Percentiles rank a stretch among this genome's conserved stretches.
phyloP scores from a whole-genome alignment of 2,888 invertebrate species.

The Morpho helenor region DNA sequence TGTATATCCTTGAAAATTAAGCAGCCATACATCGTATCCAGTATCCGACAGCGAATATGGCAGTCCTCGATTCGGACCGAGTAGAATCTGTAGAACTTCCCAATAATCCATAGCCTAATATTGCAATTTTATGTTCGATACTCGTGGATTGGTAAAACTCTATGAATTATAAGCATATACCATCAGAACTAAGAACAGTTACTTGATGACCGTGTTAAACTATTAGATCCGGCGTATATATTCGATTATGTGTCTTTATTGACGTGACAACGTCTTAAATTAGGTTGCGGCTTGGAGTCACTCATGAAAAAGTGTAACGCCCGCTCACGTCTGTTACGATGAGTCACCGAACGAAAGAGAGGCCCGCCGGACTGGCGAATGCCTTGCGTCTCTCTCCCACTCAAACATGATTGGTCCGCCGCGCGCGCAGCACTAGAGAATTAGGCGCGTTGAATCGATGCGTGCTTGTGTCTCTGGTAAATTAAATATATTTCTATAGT shows the following conservation, averaged over 20 bases:
- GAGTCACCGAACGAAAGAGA: too few relatives aligned
- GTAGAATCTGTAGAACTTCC: slow-evolving; percentile 47
- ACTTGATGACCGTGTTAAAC: slow-evolving; percentile 33
- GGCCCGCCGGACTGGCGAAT: too few relatives aligned
- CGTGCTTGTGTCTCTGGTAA: too few relatives aligned
- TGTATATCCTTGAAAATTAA: slow-evolving; percentile 55
- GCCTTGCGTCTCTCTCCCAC: too few relatives aligned
- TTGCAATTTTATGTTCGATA: slow-evolving; percentile 23
- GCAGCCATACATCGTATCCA: slow-evolving; percentile 78
- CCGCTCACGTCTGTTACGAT: too few relatives aligned
- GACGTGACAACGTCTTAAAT: too few relatives aligned
- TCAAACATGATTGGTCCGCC: too few relatives aligned
- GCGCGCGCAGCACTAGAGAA: too few relatives aligned
- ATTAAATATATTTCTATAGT: too few relatives aligned
- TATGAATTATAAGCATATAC: slow-evolving; percentile 42
- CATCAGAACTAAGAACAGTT: slow-evolving; percentile 39
- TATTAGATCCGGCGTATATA: slow-evolving; percentile 25
- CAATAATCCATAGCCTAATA: slow-evolving; percentile 46
- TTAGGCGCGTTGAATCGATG: too few relatives aligned
- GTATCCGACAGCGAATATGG: slow-evolving; percentile 65
- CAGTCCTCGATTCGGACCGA: slow-evolving; percentile 38
- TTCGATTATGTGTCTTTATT: slow-evolving; percentile 2
- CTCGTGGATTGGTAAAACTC: slow-evolving; percentile 28
- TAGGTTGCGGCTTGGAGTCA: too few relatives aligned
- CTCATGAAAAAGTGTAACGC: too few relatives aligned